These are phyloP conservation scores for Nezara viridula DNA, from an alignment of 2,888 invertebrate species.

Conservation along the genomic window DNA sequence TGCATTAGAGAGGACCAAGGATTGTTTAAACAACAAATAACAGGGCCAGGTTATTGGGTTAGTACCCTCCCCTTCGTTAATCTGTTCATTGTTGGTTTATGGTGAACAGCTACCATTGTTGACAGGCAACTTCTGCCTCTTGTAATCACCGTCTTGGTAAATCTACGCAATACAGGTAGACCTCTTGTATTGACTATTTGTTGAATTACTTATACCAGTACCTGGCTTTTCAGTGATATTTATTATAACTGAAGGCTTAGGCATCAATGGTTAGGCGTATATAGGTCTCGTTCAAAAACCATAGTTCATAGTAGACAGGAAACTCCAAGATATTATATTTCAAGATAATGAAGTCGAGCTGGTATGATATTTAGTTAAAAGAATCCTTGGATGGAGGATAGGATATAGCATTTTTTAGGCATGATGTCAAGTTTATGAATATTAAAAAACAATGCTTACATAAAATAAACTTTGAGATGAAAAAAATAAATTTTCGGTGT, in stretches of 20 bases:
- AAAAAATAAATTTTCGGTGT: too few species aligned
- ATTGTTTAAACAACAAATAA: conserved; percentile 38
- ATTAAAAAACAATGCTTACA: too few species aligned
- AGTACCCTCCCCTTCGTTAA: background rate
- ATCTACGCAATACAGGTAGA: background rate
- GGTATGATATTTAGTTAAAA: too few species aligned
- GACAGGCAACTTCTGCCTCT: background rate
- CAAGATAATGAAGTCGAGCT: too few species aligned
- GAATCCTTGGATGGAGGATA: too few species aligned
- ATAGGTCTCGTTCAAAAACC: background rate
- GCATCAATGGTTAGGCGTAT: background rate
- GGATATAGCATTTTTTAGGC: too few species aligned
- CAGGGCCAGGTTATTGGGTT: conserved; percentile 16
- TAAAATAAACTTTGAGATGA: too few species aligned
- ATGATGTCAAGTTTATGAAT: too few species aligned
- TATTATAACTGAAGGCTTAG: too few species aligned
- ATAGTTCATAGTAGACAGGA: background rate
- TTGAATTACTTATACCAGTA: background rate
- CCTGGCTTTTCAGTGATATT: background rate
- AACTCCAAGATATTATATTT: too few species aligned
- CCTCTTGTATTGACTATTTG: background rate
- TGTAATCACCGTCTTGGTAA: background rate
- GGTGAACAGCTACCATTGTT: background rate
- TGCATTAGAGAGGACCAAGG: background rate
- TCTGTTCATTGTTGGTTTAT: conserved; percentile 29